Evolutionary conservation across 2,888 invertebrate species (phyloP), one percentile per base, ranked within the genome.

Genomic region (Junonia oenone): DNA sequence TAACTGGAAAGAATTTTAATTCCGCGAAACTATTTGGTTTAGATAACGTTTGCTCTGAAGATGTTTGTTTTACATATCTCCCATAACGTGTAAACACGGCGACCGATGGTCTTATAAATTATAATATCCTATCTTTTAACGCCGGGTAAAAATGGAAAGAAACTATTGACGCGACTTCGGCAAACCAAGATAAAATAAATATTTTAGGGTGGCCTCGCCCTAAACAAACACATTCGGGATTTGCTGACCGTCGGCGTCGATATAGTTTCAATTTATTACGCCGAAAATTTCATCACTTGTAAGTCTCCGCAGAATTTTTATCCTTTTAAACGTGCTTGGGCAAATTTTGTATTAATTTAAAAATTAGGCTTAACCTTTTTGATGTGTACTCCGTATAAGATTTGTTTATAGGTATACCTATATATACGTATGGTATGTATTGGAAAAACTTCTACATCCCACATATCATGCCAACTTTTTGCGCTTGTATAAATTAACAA

Each of bases 171-270:
- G 88, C 75, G 85, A 83, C 84, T 83, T 82, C 88, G 87, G 88
- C 86, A 87, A 88, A 89, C 90, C 88, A 70, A 86, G 87, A 87
- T 89, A 89, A 84, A 88, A 89, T 88, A 89, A 90, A 90, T 90
- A 90, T 90, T 88, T 88, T 86, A 86, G 90, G 90, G 90, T 87
- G 88, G 89, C 78, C 83, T 79, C 81, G 83, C 81, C 89, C 90
- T 90, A 89, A 89, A 88, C 85, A 89, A 89, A 90, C 90, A 90
- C 71, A 76, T 76, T 74, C 78, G 76, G 81, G 86, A 88, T 89
- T 90, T 88, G 90, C 90, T 87, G 90, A 89, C 90, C 87, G 87
- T 68, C 83, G 89, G 87, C 87, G 87, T 68, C 83, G 89, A 87
- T 88, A 87, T 86, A 86, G 82, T 87, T 89, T 88, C 88, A 88